These are phyloP conservation scores for Corbicula japonica DNA, from an alignment of 2,888 invertebrate species.

Conservation along the genomic window DNA sequence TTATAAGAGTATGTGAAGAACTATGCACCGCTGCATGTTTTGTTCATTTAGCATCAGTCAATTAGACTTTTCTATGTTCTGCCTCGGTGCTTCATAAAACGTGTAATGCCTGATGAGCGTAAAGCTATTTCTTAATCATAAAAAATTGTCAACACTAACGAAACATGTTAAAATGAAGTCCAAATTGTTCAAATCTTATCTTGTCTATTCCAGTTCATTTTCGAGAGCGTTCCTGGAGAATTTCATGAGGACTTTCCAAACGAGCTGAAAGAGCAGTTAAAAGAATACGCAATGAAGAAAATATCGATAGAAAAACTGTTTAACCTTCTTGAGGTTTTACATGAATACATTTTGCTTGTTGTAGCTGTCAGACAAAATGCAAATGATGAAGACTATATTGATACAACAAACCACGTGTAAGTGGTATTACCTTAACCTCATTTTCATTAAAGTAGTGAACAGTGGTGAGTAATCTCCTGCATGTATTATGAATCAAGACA, in stretches of 20 bases:
- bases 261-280: conserved; percentile 7
- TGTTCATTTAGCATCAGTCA: not conserved
- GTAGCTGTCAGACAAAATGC: conserved; percentile 38
- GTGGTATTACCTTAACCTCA: too few relatives aligned
- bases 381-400: conserved; percentile 30
- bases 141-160: not conserved
- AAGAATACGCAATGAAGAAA: conserved; percentile 21
- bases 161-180: not conserved
- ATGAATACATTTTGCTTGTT: conserved; percentile 56
- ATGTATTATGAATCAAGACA: too few relatives aligned
- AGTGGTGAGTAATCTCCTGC: too few relatives aligned
- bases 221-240: conserved; percentile 34
- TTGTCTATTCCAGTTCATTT: conserved; percentile 34
- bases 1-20: not conserved
- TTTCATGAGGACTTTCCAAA: conserved; percentile 30
- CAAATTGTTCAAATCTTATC: too few relatives aligned
- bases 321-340: conserved; percentile 43
- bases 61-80: not conserved
- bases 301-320: conserved; percentile 39
- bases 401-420: conserved; percentile 22
- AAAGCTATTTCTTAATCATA: not conserved
- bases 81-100: not conserved
- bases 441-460: too few relatives aligned
- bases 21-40: not conserved
- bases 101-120: not conserved